Evolutionary conservation across 1,140 invertebrate genomes (phyloP), one percentile per base, ranked within the genome.

Genomic region (Lordiphosa mommai): DNA sequence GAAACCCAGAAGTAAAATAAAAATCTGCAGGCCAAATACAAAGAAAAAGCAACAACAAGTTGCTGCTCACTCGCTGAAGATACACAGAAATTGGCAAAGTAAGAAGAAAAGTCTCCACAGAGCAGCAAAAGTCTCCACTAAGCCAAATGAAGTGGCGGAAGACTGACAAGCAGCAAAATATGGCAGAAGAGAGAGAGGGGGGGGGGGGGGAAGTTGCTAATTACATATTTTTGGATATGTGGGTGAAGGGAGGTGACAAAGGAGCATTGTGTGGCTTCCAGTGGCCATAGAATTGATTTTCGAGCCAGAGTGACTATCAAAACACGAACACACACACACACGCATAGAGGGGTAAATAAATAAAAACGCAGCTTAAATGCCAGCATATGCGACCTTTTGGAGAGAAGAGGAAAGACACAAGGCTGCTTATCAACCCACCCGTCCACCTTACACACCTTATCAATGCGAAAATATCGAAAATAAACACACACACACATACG

Each of bases 11-110:
- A 79, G 51, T 52, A 63, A 56, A 65, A 27, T 27, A 27, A 7
- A 27, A 7, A 27, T 20, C 17, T 20, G 17, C 17, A 50, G 44
- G 53, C 32, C 30, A 53, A 58, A 20, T 36, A 56, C 66, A 72
- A 56, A 66, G 61, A 53, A 55, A 72, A 61, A 64, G 61, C 76
- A 82, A 82, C 76, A 82, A 82, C 76, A 84, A 82, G 76, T 82
- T 82, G 76, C 76, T 48, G 53, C 8, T 70, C n/a, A 58, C 43
- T 55, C 5, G 55, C 41, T 58, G 52, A 74, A 76, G 72, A 82
- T 76, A 82, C 58, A 79, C 73, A 69, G 55, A 64, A 72, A 80
- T 76, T 76, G 61, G 76, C 71, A 55, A 53, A 65, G 8, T 10
- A 14, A 1, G 44, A 57, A 48, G 41, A 48, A 53, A 57, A 50